Evolutionary conservation across 2,113 vertebrate species (phyloP).

Genomic region (Lophura nycthemera): DNA sequence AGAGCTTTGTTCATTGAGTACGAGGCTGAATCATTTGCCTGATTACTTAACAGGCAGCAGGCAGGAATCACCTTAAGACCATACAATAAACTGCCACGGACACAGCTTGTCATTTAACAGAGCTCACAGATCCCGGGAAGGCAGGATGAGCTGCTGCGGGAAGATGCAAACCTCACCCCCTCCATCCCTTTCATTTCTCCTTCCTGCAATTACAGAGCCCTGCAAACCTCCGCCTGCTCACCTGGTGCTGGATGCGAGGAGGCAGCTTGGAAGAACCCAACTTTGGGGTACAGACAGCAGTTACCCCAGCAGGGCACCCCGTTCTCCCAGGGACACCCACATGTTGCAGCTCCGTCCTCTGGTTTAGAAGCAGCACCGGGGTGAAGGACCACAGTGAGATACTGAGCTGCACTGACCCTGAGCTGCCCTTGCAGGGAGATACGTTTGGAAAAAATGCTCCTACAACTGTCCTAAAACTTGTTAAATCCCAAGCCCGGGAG

Average conservation of each 20-base stretch:
- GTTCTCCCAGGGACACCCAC: not conserved
- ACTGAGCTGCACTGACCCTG: accelerated
- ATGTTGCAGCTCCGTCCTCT: accelerated
- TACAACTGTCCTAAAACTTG: too few species aligned
- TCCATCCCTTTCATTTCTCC: not conserved
- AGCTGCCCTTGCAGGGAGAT: not conserved
- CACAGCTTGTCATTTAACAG: conserved; percentile 51
- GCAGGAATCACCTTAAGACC: conserved; percentile 54
- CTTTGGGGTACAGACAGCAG: not conserved
- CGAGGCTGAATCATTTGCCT: conserved; percentile 49
- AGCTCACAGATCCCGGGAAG: not conserved
- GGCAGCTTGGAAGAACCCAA: not conserved
- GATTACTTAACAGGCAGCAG: conserved; percentile 50
- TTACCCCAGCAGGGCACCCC: not conserved
- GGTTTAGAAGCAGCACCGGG: not conserved
- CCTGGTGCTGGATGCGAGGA: not conserved
- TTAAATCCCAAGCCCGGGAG: not conserved
- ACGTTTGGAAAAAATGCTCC: not conserved
- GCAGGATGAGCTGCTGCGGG: not conserved
- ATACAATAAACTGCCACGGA: conserved; percentile 43
- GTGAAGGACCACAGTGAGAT: not conserved
- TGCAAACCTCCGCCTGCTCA: not conserved
- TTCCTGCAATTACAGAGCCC: not conserved
- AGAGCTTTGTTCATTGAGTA: conserved; percentile 47
- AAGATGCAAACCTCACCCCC: not conserved